Percentiles rank a stretch among this genome's conserved stretches.
These are phyloP conservation scores for Luidia sarsii DNA, from an alignment of 53 echinoderm and acorn worm species.

Conservation along the genomic window DNA sequence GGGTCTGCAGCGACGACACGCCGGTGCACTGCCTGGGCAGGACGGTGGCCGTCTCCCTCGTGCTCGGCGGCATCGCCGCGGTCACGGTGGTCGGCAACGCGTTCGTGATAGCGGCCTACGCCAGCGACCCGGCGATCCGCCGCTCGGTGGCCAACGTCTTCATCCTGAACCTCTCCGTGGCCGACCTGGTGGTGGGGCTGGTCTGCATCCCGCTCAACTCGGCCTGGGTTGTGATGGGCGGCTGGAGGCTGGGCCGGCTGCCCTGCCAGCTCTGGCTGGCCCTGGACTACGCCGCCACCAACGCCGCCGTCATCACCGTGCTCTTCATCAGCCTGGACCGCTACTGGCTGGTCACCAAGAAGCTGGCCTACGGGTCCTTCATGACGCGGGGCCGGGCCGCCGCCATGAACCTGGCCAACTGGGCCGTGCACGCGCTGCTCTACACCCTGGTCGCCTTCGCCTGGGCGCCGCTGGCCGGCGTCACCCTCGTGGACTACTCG, in stretches of 20 bases:
- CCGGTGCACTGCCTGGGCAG: conserved; percentile 7
- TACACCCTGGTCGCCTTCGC: conserved; percentile 63
- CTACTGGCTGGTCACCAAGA: conserved; percentile 88
- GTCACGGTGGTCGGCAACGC: conserved; percentile 74
- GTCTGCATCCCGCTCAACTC: conserved; percentile 70
- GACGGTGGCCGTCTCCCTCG: conserved; percentile 8
- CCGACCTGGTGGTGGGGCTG: conserved; percentile 70
- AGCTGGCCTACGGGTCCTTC: conserved; percentile 70
- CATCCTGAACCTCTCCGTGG: conserved; percentile 75
- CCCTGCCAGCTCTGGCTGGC: conserved; percentile 64
- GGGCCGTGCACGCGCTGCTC: conserved; percentile 53
- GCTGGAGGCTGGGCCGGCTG: conserved; percentile 62
- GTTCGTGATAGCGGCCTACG: conserved; percentile 63
- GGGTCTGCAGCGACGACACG: conserved; percentile 12
- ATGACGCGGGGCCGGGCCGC: conserved; percentile 58
- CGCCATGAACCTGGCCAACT: conserved; percentile 20
- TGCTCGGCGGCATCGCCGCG: conserved; percentile 44
- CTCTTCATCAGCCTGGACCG: conserved; percentile 87
- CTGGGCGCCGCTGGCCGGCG: conserved; percentile 48
- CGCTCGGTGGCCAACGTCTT: conserved; percentile 60
- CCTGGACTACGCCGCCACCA: conserved; percentile 66
- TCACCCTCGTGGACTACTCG: conserved; percentile 41
- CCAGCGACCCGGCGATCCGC: conserved; percentile 61
- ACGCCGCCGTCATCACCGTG: conserved; percentile 68
- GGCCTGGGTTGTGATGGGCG: conserved; percentile 44